A percentile compares a stretch with the other conserved stretches of the same genome.
Conservation (phyloP, 2,113 vertebrate genomes). For the Lagenorhynchus albirostris region DNA sequence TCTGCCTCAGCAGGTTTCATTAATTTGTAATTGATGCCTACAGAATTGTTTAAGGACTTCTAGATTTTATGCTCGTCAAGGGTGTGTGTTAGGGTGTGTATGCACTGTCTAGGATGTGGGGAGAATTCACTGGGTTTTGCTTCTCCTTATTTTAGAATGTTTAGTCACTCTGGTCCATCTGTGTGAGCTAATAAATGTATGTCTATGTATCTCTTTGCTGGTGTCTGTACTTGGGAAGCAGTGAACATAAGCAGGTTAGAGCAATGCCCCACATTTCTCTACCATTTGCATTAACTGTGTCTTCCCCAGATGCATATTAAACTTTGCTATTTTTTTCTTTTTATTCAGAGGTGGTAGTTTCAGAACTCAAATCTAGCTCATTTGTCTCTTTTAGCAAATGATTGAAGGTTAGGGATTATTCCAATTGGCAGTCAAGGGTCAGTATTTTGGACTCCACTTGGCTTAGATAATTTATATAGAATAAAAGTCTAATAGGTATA, state of each 20-base stretch:
- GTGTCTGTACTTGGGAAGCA: not conserved
- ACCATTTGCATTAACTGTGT: constrained; percentile 1
- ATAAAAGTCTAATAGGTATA: constrained; percentile 54
- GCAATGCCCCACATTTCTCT: not conserved
- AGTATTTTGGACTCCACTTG: constrained; percentile 58
- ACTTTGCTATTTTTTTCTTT: not conserved
- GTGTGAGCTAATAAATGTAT: not conserved
- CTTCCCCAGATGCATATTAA: constrained; percentile 21
- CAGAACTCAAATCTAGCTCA: not conserved
- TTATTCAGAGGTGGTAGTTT: not conserved
- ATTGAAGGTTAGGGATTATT: constrained; percentile 30
- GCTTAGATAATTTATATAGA: constrained; percentile 41
- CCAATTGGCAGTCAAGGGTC: constrained; percentile 32
- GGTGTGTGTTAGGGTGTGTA: not conserved
- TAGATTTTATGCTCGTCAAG: not conserved
- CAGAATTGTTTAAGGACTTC: constrained; percentile 32
- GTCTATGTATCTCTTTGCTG: not conserved
- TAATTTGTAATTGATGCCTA: constrained; percentile 36
- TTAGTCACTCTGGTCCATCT: not conserved
- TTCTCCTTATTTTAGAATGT: not conserved
- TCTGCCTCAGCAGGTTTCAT: constrained; percentile 10
- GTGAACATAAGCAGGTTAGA: not conserved
- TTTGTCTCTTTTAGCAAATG: constrained; percentile 51
- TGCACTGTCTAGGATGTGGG: not conserved
- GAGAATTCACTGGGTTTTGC: not conserved